phyloP scores from a whole-genome alignment of 2,113 vertebrate genomes.

The Anolis carolinensis region DNA sequence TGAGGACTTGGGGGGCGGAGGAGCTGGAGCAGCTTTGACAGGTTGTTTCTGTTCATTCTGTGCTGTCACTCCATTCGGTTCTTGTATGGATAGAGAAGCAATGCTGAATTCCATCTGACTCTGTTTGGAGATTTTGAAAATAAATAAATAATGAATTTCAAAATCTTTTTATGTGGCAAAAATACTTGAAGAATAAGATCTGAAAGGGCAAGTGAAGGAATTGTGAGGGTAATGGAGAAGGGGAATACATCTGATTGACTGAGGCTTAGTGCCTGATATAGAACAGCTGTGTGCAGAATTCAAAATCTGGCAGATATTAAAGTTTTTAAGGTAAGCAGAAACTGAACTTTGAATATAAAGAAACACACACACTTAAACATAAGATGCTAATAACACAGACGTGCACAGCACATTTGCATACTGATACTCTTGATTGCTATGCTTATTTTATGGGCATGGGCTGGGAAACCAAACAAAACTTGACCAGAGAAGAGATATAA shows the following conservation, averaged over 20 bases:
- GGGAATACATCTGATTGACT: too few species aligned
- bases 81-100: constrained; percentile 77
- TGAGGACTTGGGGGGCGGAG: constrained; percentile 74
- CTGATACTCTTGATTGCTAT: background rate
- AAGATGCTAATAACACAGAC: background rate
- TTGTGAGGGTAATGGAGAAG: background rate
- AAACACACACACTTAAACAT: background rate
- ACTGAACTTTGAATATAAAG: background rate
- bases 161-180: constrained; percentile 12
- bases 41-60: constrained; percentile 78
- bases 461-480: background rate
- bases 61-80: constrained; percentile 65
- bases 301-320: background rate
- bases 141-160: constrained; percentile 27
- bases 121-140: constrained; percentile 71
- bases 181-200: background rate
- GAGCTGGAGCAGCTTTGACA: constrained; percentile 65
- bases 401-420: background rate
- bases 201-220: too few species aligned
- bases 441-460: background rate
- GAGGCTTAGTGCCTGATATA: background rate
- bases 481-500: background rate
- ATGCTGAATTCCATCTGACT: constrained; percentile 96
- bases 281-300: background rate
- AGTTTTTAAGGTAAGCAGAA: background rate